Evolutionary conservation across 1,140 invertebrate species (phyloP), one percentile per base, ranked within the genome.

Genomic region (Macrocentrus cingulum): DNA sequence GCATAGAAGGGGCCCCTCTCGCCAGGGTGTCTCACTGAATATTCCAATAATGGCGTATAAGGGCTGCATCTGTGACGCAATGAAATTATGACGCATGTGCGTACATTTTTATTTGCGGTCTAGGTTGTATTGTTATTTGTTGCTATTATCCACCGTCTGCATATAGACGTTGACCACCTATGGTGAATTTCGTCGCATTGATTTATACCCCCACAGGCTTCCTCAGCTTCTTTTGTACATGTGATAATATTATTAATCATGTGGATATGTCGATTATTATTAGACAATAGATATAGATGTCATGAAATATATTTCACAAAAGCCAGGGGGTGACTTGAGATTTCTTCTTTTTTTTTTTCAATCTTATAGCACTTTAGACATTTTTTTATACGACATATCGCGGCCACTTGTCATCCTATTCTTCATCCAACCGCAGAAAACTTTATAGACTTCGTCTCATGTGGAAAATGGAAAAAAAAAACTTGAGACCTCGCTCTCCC

Each of bases 331-430:
- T 39, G 36, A 39, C 13, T 39, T 3, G 8, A n/a, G 3, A 39
- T 39, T n/a, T 39, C 15, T 39, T 39, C 36, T 3, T 39, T 39
- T 39, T n/a, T 39, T 39, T n/a, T 39, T 39, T 15, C 13, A 15
- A n/a, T n/a, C 13, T 13, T 15, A 29, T 15, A 15, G 15, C 3
- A 39, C 36, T 39, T 39, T 39, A 15, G 36, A 11, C 63, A n/a
- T n/a, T n/a, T 34, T 39, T 39, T 39, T 39, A n/a, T 39, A 39
- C 36, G 13, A 39, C 36, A 11, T 66, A 69, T 69, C 59, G 61
- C 49, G 66, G 66, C 65, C 68, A 71, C 66, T 71, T 67, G 69
- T 71, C 68, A 63, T 49, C 54, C 60, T 52, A 67, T 73, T 71
- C n/a, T 55, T n/a, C 36, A 29, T 56, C 13, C 22, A 13, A 22